A percentile compares a stretch with the other conserved stretches of the same genome.
Evolutionary conservation across 2,797 vertebrate genomes (phyloP).

Genomic region (Zonotrichia albicollis): DNA sequence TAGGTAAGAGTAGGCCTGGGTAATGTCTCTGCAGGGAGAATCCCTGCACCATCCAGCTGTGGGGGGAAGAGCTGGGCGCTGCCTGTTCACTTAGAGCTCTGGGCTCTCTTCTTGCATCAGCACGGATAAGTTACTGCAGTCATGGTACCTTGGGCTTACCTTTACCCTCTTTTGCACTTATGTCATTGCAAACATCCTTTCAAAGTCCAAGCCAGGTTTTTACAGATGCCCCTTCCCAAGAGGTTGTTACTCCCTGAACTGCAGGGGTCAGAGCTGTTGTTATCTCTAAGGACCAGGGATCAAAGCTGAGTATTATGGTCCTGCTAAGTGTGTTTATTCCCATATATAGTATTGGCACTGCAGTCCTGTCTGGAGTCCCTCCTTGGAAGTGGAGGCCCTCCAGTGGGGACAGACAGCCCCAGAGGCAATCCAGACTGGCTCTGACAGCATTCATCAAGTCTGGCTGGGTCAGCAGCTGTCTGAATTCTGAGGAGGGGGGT

Average conservation of each 20-base stretch:
- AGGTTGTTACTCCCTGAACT: not conserved
- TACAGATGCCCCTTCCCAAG: not conserved
- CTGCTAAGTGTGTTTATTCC: not conserved
- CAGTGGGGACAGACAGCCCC: not conserved
- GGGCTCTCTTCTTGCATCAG: not conserved
- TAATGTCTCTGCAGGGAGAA: not conserved
- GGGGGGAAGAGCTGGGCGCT: not conserved
- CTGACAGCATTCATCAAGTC: not conserved
- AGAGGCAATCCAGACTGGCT: not conserved
- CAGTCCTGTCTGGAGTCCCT: not conserved
- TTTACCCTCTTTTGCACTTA: not conserved
- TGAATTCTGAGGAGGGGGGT: fast-evolving
- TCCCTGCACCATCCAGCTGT: not conserved
- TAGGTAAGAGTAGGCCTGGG: not conserved
- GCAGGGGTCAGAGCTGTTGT: not conserved
- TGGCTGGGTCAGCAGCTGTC: not conserved
- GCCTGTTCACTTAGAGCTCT: not conserved
- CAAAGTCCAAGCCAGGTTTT: not conserved
- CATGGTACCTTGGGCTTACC: not conserved
- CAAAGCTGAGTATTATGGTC: not conserved
- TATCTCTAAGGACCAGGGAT: not conserved
- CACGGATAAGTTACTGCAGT: not conserved
- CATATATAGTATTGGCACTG: not conserved
- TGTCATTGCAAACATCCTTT: not conserved
- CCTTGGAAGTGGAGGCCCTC: not conserved